phyloP scores from a whole-genome alignment of 1,140 invertebrate species.

The Dolichoris vasculosae region DNA sequence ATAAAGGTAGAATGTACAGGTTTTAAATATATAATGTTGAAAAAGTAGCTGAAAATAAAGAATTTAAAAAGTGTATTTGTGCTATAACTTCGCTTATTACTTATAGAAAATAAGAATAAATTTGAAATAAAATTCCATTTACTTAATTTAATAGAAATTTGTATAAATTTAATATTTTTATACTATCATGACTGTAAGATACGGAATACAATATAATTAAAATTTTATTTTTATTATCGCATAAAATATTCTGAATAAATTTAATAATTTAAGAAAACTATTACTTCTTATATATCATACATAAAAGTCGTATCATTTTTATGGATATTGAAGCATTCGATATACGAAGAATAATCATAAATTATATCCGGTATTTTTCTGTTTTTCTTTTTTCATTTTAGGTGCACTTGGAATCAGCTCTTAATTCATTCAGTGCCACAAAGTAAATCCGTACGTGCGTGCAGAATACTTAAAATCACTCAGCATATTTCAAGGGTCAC shows the following conservation, averaged over 20 bases:
- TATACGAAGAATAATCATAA: background rate
- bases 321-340: background rate
- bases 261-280: background rate
- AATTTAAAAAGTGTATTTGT: no score
- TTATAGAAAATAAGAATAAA: no score
- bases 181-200: no score
- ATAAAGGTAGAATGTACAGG: no score
- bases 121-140: no score
- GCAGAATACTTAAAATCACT: constrained; percentile 22
- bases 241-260: background rate
- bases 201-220: background rate
- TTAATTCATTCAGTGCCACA: constrained; percentile 5
- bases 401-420: background rate
- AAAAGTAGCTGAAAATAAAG: no score
- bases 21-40: no score
- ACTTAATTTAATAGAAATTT: no score
- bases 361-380: constrained; percentile 27
- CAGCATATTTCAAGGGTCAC: constrained; percentile 3
- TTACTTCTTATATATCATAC: background rate
- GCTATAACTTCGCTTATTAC: no score
- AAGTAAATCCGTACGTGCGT: background rate
- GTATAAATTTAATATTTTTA: no score
- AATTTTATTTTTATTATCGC: background rate
- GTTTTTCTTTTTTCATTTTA: background rate
- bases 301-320: background rate